These are phyloP conservation scores for Apeira syringaria DNA, from an alignment of 2,888 invertebrate species.

Conservation along the genomic window DNA sequence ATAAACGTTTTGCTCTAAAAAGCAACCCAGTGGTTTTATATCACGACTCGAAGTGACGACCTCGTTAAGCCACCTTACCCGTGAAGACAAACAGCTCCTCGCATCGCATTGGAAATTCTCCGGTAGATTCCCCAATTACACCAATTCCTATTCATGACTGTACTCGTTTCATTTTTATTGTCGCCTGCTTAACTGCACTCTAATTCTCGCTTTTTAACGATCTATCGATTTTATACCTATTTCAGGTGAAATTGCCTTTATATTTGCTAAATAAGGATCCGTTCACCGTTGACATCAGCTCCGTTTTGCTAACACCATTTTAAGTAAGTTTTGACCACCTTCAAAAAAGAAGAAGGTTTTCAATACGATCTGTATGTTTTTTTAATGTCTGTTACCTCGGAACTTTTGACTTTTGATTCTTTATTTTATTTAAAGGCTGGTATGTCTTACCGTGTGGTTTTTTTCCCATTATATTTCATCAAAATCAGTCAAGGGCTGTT, in stretches of 20 bases:
- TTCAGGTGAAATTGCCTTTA: slow-evolving; percentile 14
- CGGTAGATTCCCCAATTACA: slow-evolving; percentile 33
- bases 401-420: too few relatives aligned
- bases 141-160: slow-evolving; percentile 36
- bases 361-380: too few relatives aligned
- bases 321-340: too few relatives aligned
- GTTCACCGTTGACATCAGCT: too few relatives aligned
- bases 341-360: too few relatives aligned
- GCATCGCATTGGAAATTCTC: slow-evolving; percentile 19
- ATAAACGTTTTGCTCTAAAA: too few relatives aligned
- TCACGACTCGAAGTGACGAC: background rate
- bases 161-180: slow-evolving; percentile 34
- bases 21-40: background rate
- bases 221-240: slow-evolving; percentile 19
- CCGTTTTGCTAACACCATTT: too few relatives aligned
- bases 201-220: slow-evolving; percentile 32
- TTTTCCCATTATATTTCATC: too few relatives aligned
- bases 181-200: slow-evolving; percentile 27
- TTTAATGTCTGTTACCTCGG: too few relatives aligned
- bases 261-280: slow-evolving; percentile 7
- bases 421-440: too few relatives aligned
- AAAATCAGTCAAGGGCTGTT: too few relatives aligned
- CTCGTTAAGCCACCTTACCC: background rate
- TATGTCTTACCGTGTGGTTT: too few relatives aligned
- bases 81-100: background rate